phyloP scores from a whole-genome alignment of 2,888 invertebrate genomes.

The Crepidodera aurea region DNA sequence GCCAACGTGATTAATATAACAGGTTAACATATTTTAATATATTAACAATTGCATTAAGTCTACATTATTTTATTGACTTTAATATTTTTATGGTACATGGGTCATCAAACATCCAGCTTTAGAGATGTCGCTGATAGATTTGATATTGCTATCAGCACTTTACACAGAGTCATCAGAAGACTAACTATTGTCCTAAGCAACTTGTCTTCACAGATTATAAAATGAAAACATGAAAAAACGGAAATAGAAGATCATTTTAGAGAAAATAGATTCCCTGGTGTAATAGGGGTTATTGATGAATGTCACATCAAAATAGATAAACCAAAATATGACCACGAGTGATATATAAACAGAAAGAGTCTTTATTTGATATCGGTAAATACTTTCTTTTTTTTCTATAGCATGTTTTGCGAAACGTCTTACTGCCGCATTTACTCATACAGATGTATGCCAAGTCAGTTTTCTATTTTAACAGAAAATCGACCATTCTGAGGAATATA shows the following conservation, averaged over 20 bases:
- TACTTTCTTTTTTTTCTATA: no score
- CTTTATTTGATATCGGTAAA: slow-evolving; percentile 32
- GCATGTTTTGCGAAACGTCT: no score
- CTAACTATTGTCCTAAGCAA: slow-evolving; percentile 37
- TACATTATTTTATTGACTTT: no score
- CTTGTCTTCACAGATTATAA: slow-evolving; percentile 28
- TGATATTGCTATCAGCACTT: slow-evolving; percentile 34
- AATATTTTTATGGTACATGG: background rate
- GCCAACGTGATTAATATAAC: no score
- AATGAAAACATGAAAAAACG: slow-evolving; percentile 27
- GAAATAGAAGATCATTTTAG: slow-evolving; percentile 31
- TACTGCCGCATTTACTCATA: no score
- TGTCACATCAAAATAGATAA: slow-evolving; percentile 37
- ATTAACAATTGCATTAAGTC: no score
- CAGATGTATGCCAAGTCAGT: no score
- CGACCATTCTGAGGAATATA: no score
- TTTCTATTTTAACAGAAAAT: no score
- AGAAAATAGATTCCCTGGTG: slow-evolving; percentile 32
- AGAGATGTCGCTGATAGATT: slow-evolving; percentile 40
- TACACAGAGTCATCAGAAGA: slow-evolving; percentile 34
- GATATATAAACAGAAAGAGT: slow-evolving; percentile 29
- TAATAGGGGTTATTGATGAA: slow-evolving; percentile 34
- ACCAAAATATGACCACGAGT: slow-evolving; percentile 34
- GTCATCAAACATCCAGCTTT: slow-evolving; percentile 18
- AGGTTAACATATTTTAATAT: no score